Base-by-base conservation (phyloP, 35 echinoderm and acorn worm genomes). In the Stichopus chloronotus region DNA sequence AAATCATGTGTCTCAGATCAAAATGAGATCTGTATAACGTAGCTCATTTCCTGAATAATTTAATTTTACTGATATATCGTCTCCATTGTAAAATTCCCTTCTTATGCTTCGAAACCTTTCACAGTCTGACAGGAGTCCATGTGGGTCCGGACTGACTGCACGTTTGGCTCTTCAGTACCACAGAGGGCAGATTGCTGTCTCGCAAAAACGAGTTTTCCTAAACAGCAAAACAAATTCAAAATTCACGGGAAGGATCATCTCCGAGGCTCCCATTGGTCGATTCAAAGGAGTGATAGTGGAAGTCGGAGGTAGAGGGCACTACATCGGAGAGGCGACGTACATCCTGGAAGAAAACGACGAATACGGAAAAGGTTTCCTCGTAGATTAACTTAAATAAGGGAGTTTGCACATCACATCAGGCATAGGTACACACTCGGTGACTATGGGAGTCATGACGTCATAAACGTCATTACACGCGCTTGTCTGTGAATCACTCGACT, bases 91-190 rank as follows among this genome's bases (percentile, higher is more conserved):
- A 43, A 43, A 43, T 43, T 43, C 30, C 30, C 30, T 43, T 43
- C 30, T 43, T 43, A 43, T 3, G 3, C 3, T 43, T 1, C 30
- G 30, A 43, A 43, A 43, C 30, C 30, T 43, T 43, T 3, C 30
- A 43, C 78, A 98, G 97, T 82, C 94, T 93, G 94, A 96, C 86
- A 94, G 97, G 79, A 79, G 78, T 76, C 95, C 97, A 57, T 85
- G 72, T 43, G 97, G 97, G 19, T 98, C 97, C 19, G 97, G 97
- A 13, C 91, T 93, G 25, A 98, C 97, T 52, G 97, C 97, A 56
- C 93, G 93, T 58, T 68, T 98, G 17, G 95, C 97, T 24, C 69
- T 96, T 4, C 97, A 98, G 52, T 69, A 96, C 76, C 83, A 94
- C 74, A 98, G 94, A 90, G 87, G 91, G 53, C 95, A 90, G 30